Evolutionary conservation across 2,113 vertebrate genomes (phyloP), one percentile per base, ranked within the genome.

Genomic region (Platichthys stellatus): DNA sequence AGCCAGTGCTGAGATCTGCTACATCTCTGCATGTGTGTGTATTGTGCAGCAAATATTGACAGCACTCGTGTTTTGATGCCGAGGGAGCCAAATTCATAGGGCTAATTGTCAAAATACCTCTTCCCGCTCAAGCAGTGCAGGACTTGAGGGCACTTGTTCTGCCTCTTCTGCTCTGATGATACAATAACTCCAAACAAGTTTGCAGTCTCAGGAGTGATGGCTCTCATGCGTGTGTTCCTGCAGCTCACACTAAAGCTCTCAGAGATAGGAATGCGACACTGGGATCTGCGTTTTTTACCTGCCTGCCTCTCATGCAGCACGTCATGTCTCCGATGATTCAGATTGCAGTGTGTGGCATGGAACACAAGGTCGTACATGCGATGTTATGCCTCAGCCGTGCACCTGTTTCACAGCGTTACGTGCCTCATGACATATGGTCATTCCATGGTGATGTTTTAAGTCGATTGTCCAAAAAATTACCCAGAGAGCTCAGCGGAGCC

Each of bases 141-240:
- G 87, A 88, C 91, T 91, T 91, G 85, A 94, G 93, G 90, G 92
- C 87, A 87, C 93, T 94, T 92, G 81, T 90, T 93, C 47, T 83
- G 84, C 86, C 91, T 89, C 92, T 90, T 90, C 82, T 89, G 83
- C 83, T 91, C 85, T 82, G 83, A 88, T 91, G 89, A 90, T 88
- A 93, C 85, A 91, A 92, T 92, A 90, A 83, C 82, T 77, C 84
- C 76, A 92, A 89, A 92, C 90, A 92, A 85, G 85, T 91, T 90
- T 85, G 72, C 83, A 84, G 82, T 88, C 86, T 88, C 86, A 78
- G 87, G 84, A 91, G 89, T 86, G 85, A 84, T 67, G 70, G 54
- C 83, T 80, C 80, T 92, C 76, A 60, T 86, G 45, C 58, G 71
- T 71, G 86, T 85, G 94, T 92, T 96, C 94, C 95, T 94, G 96